Conservation (phyloP, 2,797 vertebrate species). For the Myotis vivesi region DNA sequence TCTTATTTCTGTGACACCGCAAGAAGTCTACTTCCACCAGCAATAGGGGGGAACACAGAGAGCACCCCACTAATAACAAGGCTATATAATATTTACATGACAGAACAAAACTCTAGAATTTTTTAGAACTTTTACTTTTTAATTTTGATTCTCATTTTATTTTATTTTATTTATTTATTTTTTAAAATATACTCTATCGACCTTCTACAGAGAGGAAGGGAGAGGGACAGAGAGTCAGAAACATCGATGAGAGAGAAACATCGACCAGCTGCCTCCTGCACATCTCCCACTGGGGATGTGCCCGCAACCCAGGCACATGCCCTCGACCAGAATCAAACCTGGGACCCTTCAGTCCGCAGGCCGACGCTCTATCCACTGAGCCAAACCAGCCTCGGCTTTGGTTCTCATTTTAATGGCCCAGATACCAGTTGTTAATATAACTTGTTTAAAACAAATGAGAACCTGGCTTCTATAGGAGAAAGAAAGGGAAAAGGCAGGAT, state of each 20-base stretch:
- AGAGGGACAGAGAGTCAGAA: no score
- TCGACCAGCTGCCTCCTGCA: no score
- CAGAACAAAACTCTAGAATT: background rate
- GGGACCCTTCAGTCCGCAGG: no score
- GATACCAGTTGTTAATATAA: background rate
- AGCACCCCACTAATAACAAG: background rate
- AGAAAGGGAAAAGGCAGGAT: background rate
- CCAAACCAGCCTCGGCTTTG: background rate
- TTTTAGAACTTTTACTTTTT: background rate
- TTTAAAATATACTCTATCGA: no score
- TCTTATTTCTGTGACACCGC: background rate
- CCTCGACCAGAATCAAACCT: no score
- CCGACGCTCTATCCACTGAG: no score
- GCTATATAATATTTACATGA: background rate
- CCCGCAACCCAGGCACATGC: no score
- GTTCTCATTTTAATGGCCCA: slow-evolving; percentile 10
- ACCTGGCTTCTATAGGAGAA: background rate
- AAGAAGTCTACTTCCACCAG: background rate
- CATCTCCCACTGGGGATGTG: no score
- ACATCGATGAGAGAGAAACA: no score
- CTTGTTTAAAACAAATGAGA: background rate
- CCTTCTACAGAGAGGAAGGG: no score
- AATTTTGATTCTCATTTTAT: slow-evolving; percentile 21
- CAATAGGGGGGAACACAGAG: background rate
- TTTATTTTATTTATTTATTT: no score